phyloP scores from a whole-genome alignment of 92 coral and sea anemone genomes.

The Epizoanthus fatuus region DNA sequence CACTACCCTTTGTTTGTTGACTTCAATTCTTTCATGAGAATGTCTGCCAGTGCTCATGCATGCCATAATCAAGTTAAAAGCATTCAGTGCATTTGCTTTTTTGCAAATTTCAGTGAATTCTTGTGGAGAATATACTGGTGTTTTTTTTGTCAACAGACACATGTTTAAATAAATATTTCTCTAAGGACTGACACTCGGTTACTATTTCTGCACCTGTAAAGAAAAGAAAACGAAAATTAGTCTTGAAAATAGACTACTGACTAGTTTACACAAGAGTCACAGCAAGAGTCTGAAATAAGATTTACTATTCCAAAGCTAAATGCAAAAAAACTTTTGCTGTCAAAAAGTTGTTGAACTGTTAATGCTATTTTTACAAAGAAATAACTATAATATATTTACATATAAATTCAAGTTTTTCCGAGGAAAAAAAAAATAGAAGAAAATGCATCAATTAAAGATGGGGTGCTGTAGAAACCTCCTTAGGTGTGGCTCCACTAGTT shows the following conservation, averaged over 20 bases:
- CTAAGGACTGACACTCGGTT: neutral
- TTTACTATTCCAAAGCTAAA: too few species aligned
- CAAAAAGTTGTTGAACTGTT: too few species aligned
- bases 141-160: neutral
- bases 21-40: neutral
- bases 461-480: too few species aligned
- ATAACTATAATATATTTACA: too few species aligned
- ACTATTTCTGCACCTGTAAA: neutral
- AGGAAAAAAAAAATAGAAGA: too few species aligned
- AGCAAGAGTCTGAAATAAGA: neutral
- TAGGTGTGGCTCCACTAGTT: too few species aligned
- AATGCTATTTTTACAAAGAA: too few species aligned
- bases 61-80: neutral
- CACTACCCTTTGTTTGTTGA: conserved; percentile 16
- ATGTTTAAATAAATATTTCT: conserved; percentile 2
- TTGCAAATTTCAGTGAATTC: conserved; percentile 12
- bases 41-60: conserved; percentile 11
- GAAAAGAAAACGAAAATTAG: neutral
- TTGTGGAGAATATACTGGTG: conserved; percentile 4
- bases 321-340: too few species aligned
- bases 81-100: conserved; percentile 5
- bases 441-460: too few species aligned
- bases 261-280: neutral
- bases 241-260: neutral
- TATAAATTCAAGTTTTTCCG: too few species aligned